Conservation (phyloP, 2,888 invertebrate genomes). For the Masnerella sp. region DNA sequence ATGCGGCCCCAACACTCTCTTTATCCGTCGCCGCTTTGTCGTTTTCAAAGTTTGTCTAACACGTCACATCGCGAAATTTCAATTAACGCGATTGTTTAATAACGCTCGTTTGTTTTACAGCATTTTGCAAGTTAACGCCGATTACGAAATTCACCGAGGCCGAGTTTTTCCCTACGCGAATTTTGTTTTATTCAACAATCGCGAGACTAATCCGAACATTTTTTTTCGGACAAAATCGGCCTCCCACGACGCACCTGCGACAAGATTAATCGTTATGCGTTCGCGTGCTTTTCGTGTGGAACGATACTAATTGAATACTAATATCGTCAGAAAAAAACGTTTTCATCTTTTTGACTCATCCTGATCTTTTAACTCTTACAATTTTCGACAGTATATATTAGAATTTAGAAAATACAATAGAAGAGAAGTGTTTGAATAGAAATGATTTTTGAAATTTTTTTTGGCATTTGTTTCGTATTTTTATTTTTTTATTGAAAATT, state of each 20-base stretch:
- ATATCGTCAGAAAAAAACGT: constrained; percentile 27
- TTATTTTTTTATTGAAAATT: too few relatives aligned
- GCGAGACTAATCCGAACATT: too few relatives aligned
- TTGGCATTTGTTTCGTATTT: background rate
- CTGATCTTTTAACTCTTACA: background rate
- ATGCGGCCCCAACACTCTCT: constrained; percentile 69
- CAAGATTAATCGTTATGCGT: constrained; percentile 37
- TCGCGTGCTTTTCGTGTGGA: constrained; percentile 32
- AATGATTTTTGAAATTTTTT: background rate
- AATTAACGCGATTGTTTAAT: constrained; percentile 56
- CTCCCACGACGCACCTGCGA: constrained; percentile 29
- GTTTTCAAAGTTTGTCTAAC: constrained; percentile 63
- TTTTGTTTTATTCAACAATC: constrained; percentile 25
- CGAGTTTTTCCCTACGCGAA: too few relatives aligned
- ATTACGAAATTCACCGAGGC: constrained; percentile 24
- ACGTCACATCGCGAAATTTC: constrained; percentile 59
- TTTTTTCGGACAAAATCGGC: constrained; percentile 23
- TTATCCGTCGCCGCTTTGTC: constrained; percentile 66
- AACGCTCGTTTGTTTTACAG: constrained; percentile 44
- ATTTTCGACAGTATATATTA: background rate
- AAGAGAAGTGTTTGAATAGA: background rate
- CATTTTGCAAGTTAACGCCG: constrained; percentile 33
- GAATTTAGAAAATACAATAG: background rate
- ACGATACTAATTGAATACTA: constrained; percentile 57
- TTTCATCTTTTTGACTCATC: constrained; percentile 16